phyloP scores from a whole-genome alignment of 2,888 invertebrate genomes.

The Aporophyla lueneburgensis region DNA sequence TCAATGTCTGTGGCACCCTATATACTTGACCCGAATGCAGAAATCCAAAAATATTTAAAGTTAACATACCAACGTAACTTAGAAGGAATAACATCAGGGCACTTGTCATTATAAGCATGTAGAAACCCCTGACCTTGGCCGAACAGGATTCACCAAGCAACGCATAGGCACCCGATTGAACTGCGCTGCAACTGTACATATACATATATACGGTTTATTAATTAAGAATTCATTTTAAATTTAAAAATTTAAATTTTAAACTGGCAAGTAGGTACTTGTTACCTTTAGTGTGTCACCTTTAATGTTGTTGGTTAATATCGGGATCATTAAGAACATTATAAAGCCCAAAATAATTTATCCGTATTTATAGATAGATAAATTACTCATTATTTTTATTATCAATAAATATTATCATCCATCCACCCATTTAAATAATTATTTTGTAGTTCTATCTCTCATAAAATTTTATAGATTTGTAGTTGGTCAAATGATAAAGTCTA shows the following conservation, averaged over 20 bases:
- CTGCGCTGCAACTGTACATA: conserved; percentile 60
- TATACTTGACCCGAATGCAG: neutral
- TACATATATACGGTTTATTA: no score
- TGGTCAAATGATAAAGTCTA: neutral
- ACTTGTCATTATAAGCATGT: conserved; percentile 64
- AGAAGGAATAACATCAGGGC: conserved; percentile 58
- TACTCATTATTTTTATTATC: no score
- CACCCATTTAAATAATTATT: neutral
- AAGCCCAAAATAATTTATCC: neutral
- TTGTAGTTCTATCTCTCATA: neutral
- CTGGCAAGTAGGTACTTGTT: no score
- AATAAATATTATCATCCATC: no score
- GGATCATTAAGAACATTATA: neutral
- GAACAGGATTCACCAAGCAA: conserved; percentile 67
- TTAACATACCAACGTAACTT: conserved; percentile 64
- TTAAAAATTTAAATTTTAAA: no score
- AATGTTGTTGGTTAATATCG: neutral
- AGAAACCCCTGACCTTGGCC: conserved; percentile 52
- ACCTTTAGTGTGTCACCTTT: no score
- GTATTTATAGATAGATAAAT: no score
- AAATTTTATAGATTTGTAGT: no score
- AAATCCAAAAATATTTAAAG: neutral
- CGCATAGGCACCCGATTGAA: conserved; percentile 60
- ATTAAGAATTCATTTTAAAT: no score
- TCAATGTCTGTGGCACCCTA: no score